A percentile compares a stretch with the other conserved stretches of the same genome.
Evolutionary conservation across 64 coral and sea anemone species (phyloP).

Genomic region (Montipora foliosa): DNA sequence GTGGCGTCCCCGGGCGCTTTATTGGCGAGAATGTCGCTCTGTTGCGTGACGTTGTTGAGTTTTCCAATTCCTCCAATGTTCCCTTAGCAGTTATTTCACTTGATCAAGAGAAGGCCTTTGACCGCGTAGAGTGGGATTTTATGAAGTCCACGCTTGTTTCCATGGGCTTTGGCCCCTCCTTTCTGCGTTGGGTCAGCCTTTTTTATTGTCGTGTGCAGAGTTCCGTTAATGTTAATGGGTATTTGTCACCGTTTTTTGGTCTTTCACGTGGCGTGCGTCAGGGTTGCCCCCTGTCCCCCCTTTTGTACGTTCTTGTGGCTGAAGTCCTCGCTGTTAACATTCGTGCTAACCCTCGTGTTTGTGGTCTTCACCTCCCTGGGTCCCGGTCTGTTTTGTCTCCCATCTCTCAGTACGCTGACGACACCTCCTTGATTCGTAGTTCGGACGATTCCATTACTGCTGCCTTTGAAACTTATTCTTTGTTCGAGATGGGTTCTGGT

Average conservation of each 20-base stretch:
- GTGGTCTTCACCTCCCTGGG: not conserved
- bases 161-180: slow-evolving; percentile 26
- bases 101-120: slow-evolving; percentile 68
- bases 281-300: slow-evolving; percentile 40
- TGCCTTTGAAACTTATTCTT: not conserved
- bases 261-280: slow-evolving; percentile 55
- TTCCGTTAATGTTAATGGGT: slow-evolving; percentile 44
- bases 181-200: not conserved
- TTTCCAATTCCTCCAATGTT: not conserved
- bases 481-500: slow-evolving; percentile 38
- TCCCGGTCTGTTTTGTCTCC: not conserved
- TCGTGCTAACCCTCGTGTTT: not conserved
- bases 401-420: slow-evolving; percentile 31
- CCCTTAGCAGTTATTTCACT: not conserved
- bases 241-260: not conserved
- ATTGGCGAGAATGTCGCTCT: slow-evolving; percentile 52
- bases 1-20: slow-evolving; percentile 6
- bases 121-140: slow-evolving; percentile 45
- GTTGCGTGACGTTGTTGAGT: not conserved
- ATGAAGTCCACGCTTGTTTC: not conserved
- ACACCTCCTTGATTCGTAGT: not conserved
- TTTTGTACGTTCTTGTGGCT: slow-evolving; percentile 19
- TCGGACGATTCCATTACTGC: not conserved
- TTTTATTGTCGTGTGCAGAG: slow-evolving; percentile 21
- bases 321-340: slow-evolving; percentile 27